Base-by-base conservation (phyloP, 2,888 invertebrate genomes). In the Gortyna flavago region DNA sequence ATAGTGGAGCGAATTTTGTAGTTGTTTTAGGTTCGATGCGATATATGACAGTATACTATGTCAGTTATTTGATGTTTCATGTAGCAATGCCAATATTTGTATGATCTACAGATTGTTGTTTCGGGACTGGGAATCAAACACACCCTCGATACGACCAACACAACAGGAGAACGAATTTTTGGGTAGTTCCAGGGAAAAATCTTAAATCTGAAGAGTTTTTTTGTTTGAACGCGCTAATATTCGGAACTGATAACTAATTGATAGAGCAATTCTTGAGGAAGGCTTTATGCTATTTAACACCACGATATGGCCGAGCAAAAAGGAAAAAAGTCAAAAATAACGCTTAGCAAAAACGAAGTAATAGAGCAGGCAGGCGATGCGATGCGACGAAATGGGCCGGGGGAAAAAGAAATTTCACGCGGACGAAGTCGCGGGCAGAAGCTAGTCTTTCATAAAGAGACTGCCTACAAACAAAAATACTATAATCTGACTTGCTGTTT, bases 1-100 rank as follows among this genome's bases (percentile, higher is more conserved):
- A 80, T 71, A 71, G 38, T 41, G 29, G 5, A 65, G 69, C n/a
- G 2, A 57, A 38, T 70, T 75, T 59, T 72, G 29, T 32, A 25
- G 13, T 29, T 38, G 16, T 32, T 70, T 61, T 35, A 9, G 29
- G 18, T n/a, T 35, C 8, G 29, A 51, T 51, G 44, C 11, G 16
- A 48, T 51, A 13, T 32, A 21, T 29, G n/a, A 0, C 0, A 25
- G 11, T 38, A 51, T 48, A 48, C 21, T 29, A 18, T 48, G 6
- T 69, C n/a, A 54, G 9, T 44, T 54, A 25, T 25, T 62, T 35
- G 18, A 25, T 13, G 11, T 18, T 32, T 38, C 16, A 32, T 74
- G n/a, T n/a, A 32, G 9, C 44, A n/a, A 44, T 57, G 5, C n/a
- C n/a, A n/a, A 35, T 54, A 69, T 35, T n/a, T 35, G n/a, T 35